Base-by-base conservation (phyloP, 2,113 vertebrate genomes). In the Platysternon megacephalum region DNA sequence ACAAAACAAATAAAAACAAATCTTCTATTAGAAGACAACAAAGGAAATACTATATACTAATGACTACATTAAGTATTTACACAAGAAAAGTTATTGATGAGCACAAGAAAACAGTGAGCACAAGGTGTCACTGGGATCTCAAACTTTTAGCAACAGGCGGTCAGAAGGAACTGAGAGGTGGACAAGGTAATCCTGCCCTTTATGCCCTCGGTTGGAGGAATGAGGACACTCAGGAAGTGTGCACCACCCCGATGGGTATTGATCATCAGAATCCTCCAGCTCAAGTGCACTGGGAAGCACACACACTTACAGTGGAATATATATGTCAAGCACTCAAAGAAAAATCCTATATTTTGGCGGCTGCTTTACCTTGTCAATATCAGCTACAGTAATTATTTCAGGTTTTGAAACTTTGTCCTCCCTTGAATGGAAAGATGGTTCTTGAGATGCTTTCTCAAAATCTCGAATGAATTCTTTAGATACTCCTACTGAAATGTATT, bases 321-420 rank as follows among this genome's bases (percentile, higher is more conserved):
- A 39, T 72, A 11, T 22, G n/a, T 39, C n/a, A 72, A 72, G 46
- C 29, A 79, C 28, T 46, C 39, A 78, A 78, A 44, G 11, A 76
- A 19, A 56, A 24, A 44, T 85, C 39, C 4, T 84, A 22, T 56
- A 26, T n/a, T 82, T 86, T 55, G 22, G 52, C 42, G 46, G 39
- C 14, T 29, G 46, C 42, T 65, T 83, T 83, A 87, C 87, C 88
- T 90, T 93, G 51, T 87, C 65, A 83, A 90, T 86, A 78, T 93
- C 92, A 84, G 49, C 52, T 35, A 83, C 17, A 55, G 84, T 90
- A 90, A 87, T 12, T 42, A 90, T 83, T 68, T 93, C 88, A 83
- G 8, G 42, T 48, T 79, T 84, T 78, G 29, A 58, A 48, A 29
- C 21, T 58, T 79, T 83, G 78, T 56, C 46, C 53, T 84, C 11